phyloP scores from a whole-genome alignment of 1,140 invertebrate genomes.

The Pogonomyrmex barbatus region DNA sequence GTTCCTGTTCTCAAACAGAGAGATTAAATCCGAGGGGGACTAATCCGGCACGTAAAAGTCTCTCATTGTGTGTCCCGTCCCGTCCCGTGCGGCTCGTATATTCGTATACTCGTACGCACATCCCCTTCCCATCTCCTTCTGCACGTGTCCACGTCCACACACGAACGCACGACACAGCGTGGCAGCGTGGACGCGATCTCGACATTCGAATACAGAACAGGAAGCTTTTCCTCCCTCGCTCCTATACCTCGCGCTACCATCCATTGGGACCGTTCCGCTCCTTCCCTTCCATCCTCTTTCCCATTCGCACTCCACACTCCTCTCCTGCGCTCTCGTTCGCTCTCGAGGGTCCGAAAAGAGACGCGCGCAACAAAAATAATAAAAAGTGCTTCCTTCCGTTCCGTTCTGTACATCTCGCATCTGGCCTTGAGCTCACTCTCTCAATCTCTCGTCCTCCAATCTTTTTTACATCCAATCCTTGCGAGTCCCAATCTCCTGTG shows the following conservation, averaged over 20 bases:
- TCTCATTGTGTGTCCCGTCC: conserved; percentile 74
- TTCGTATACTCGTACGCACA: conserved; percentile 32
- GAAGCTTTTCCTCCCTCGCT: conserved; percentile 67
- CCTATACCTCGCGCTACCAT: conserved; percentile 48
- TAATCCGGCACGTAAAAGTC: conserved; percentile 79
- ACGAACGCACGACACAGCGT: conserved; percentile 28
- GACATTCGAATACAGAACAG: conserved; percentile 75
- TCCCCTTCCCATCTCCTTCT: neutral
- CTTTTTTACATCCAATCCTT: neutral
- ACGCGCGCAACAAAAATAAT: conserved; percentile 79
- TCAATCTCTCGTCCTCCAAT: conserved; percentile 2
- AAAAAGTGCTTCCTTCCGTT: conserved; percentile 84
- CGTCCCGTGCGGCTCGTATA: neutral
- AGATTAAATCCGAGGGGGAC: conserved; percentile 83
- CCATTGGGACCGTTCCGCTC: conserved; percentile 58
- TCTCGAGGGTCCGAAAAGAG: conserved; percentile 75
- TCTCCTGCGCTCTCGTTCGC: conserved; percentile 10
- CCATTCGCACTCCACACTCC: neutral
- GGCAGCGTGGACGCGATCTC: conserved; percentile 54
- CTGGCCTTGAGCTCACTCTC: conserved; percentile 66
- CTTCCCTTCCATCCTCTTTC: conserved; percentile 24
- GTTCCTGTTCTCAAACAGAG: conserved; percentile 82
- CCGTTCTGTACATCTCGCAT: conserved; percentile 75
- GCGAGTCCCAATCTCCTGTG: neutral
- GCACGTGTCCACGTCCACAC: conserved; percentile 32